phyloP scores from a whole-genome alignment of 2,113 vertebrate genomes.

The Dermatemys mawii region DNA sequence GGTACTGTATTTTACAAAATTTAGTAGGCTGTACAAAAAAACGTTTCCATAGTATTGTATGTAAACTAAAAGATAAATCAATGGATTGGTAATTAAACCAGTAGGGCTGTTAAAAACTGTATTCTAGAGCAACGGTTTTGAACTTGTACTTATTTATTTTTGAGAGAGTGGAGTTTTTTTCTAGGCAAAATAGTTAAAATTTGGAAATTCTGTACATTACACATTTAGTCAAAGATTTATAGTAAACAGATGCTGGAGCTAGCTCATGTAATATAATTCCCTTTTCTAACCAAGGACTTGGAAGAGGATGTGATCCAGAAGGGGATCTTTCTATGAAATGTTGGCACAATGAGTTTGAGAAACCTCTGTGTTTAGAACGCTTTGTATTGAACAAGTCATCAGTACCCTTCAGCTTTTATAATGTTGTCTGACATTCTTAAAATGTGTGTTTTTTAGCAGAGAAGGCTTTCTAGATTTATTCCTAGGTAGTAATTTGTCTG shows the following conservation, averaged over 20 bases:
- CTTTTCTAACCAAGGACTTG: not conserved
- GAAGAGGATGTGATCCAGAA: fast-evolving
- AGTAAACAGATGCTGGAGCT: fast-evolving
- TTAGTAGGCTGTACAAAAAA: not conserved
- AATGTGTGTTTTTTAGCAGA: not conserved
- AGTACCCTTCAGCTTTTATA: too few species aligned
- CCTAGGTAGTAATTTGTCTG: not conserved
- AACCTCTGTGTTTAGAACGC: not conserved
- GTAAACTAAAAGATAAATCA: not conserved
- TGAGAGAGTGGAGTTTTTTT: too few species aligned
- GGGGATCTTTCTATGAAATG: fast-evolving
- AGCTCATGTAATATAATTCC: not conserved
- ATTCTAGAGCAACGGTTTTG: not conserved
- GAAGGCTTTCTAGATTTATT: not conserved
- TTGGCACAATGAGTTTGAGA: not conserved
- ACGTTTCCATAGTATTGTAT: fast-evolving
- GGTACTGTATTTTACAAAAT: constrained; percentile 68
- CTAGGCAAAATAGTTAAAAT: not conserved
- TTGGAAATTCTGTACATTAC: not conserved
- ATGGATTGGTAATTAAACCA: not conserved
- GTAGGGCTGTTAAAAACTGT: not conserved
- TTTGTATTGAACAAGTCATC: too few species aligned
- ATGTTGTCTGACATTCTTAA: not conserved
- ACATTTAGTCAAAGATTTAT: not conserved
- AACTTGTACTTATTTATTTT: not conserved